Evolutionary conservation across 2,797 vertebrate genomes (phyloP).

Genomic region (Pristis pectinata): DNA sequence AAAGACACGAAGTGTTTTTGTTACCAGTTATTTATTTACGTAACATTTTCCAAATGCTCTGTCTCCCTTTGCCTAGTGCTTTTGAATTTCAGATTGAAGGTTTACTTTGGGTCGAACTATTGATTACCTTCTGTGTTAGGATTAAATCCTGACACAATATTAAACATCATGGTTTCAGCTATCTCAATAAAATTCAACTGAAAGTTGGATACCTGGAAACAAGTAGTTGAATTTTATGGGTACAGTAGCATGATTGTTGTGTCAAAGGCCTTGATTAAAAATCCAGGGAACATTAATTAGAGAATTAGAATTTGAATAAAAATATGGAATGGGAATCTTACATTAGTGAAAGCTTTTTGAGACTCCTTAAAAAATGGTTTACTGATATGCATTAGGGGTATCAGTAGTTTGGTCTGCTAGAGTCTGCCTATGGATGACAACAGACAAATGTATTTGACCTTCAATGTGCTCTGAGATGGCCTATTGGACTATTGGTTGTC

Average conservation of each 20-base stretch:
- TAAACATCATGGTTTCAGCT: background rate
- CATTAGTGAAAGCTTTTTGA: background rate
- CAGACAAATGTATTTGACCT: background rate
- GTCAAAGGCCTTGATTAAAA: background rate
- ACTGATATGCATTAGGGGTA: background rate
- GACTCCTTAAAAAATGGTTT: background rate
- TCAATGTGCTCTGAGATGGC: background rate
- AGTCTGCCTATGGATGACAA: background rate
- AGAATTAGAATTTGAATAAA: background rate
- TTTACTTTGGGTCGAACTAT: background rate
- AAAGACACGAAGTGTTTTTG: background rate
- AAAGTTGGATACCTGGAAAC: background rate
- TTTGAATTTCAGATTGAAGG: background rate
- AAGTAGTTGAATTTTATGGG: background rate
- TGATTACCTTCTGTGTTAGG: background rate
- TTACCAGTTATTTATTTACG: background rate
- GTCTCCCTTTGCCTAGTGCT: background rate
- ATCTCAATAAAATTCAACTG: background rate
- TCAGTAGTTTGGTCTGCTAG: no score
- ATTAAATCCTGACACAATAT: background rate
- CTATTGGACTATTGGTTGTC: background rate
- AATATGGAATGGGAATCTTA: background rate
- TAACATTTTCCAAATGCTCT: background rate
- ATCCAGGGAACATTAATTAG: background rate
- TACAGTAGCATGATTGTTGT: background rate